Evolutionary conservation across 2,888 invertebrate species (phyloP).

Genomic region (Marronus borbonicus): DNA sequence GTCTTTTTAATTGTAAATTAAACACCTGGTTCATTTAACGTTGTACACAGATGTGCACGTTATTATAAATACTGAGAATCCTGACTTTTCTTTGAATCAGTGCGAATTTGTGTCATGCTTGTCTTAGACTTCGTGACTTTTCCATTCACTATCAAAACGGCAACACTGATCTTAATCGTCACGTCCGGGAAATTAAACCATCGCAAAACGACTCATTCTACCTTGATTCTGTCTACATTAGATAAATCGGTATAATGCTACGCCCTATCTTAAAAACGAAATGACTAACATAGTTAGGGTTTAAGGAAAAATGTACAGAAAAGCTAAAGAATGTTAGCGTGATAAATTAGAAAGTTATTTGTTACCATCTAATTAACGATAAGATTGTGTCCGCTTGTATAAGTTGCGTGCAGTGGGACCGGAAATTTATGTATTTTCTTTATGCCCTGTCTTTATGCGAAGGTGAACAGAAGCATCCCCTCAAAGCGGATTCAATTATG

Average conservation of each 20-base stretch:
- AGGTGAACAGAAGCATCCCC: constrained; percentile 27
- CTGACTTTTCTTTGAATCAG: constrained; percentile 6
- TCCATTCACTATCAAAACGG: constrained; percentile 38
- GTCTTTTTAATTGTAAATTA: background rate
- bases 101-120: constrained; percentile 23
- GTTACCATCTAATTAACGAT: constrained; percentile 37
- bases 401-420: constrained; percentile 14
- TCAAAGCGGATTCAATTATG: constrained; percentile 30
- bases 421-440: constrained; percentile 19
- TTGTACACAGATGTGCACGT: background rate
- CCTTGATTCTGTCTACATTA: constrained; percentile 28
- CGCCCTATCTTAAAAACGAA: constrained; percentile 26
- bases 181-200: constrained; percentile 36
- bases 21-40: constrained; percentile 1
- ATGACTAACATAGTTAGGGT: background rate
- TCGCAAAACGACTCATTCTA: constrained; percentile 12
- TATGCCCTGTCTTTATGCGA: background rate
- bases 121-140: constrained; percentile 33
- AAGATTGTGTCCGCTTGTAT: constrained; percentile 26
- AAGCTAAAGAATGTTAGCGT: constrained; percentile 28
- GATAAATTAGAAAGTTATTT: constrained; percentile 19
- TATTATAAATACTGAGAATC: constrained; percentile 12
- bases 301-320: background rate
- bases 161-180: constrained; percentile 39
- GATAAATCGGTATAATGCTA: constrained; percentile 22